These are phyloP conservation scores for Tetrapedia diversipes DNA, from an alignment of 2,888 invertebrate species.

Conservation along the genomic window DNA sequence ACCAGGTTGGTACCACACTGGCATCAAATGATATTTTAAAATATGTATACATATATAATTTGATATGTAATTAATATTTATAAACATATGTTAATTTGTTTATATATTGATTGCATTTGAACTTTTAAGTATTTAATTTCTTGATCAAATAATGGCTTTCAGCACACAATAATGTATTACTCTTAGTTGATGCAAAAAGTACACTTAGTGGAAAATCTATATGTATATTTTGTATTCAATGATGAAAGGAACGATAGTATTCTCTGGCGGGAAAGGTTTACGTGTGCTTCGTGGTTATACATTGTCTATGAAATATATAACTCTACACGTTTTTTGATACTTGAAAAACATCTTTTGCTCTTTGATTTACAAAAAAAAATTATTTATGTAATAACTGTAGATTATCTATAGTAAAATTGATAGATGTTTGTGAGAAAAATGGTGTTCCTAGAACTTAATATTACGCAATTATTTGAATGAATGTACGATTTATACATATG, in stretches of 20 bases:
- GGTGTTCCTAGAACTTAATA: background rate
- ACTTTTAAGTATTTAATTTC: background rate
- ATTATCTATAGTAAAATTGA: constrained; percentile 12
- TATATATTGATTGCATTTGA: background rate
- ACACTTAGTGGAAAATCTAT: background rate
- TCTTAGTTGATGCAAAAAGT: constrained; percentile 2
- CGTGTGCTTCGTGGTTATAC: background rate
- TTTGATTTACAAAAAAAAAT: background rate
- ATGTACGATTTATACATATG: background rate
- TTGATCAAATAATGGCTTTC: background rate
- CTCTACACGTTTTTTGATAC: too few relatives aligned
- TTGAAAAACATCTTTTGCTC: background rate
- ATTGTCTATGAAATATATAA: background rate
- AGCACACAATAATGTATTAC: too few relatives aligned
- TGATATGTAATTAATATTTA: too few relatives aligned
- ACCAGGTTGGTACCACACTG: too few relatives aligned
- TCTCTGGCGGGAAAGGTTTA: constrained; percentile 47
- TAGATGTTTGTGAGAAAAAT: background rate
- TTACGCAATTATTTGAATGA: constrained; percentile 32
- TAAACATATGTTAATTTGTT: too few relatives aligned
- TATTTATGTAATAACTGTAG: background rate
- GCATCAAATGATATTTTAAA: too few relatives aligned
- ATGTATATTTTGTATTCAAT: background rate
- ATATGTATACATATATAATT: too few relatives aligned
- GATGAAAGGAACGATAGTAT: background rate